Evolutionary conservation across 2,888 invertebrate species (phyloP), one percentile per base, ranked within the genome.

Genomic region (Cabera pusaria): DNA sequence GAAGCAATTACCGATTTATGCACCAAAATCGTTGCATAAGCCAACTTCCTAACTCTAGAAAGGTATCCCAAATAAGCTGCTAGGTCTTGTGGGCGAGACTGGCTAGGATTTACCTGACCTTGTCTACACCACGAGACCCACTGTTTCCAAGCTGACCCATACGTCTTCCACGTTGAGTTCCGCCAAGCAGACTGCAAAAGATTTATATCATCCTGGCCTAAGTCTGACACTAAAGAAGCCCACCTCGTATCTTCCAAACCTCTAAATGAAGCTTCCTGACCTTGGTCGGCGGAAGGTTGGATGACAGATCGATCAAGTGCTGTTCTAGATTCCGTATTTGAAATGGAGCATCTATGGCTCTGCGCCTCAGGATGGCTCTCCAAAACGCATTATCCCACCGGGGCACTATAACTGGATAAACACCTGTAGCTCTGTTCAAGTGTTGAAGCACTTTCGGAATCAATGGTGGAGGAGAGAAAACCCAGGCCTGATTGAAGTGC

Each of bases 241-340:
- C 58, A 57, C 34, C 52, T 46, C 39, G 46, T 38, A 54, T 18
- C 25, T 8, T 44, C 52, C 51, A 55, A 4, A 38, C 56, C 49
- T 43, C 26, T 34, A 58, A 49, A 36, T 21, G 16, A 8, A 56
- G 25, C 0, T 49, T 7, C 6, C n/a, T 3, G 0, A 6, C 5
- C 3, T 24, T 4, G 0, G 34, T 33, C 3, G 6, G 45, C 8
- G 39, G 23, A 1, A 4, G 16, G 1, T 6, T 16, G 3, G 47
- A 23, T 6, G 6, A 19, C 4, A 42, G 8, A 18, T 56, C 50
- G 1, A 17, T 7, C 4, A 56, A 33, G 8, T 50, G 39, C 1
- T 22, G 9, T 6, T 29, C 23, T 1, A 50, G 35, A 7, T 50
- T 43, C 16, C 9, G 26, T 3, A 56, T 43, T 17, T 24, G 16